Base-by-base conservation (phyloP, 2,113 vertebrate species). In the Crotalus viridis region DNA sequence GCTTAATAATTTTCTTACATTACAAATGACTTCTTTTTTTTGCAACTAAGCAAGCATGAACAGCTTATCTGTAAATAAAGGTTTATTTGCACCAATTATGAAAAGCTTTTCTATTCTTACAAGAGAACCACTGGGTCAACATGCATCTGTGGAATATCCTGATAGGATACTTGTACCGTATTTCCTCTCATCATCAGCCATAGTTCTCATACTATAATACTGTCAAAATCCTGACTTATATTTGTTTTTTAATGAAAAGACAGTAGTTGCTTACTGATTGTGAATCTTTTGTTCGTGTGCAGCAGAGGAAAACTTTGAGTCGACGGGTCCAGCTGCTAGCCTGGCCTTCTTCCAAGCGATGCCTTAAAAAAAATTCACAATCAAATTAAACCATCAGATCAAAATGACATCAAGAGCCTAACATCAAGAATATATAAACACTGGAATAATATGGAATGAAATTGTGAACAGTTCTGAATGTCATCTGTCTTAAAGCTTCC, bases 281-380 rank as follows among this genome's bases (percentile, higher is more conserved):
- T 0, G 99, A 99, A 95, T 99, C 99, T 95, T 99, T 99, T 3
- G 99, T 99, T 95, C 99, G 97, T 0, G 99, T 99, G 97, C 99
- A 99, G 97, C 99, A 99, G 90, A 99, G 99, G 94, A 99, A 99
- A 94, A 99, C 99, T 74, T 99, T 99, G 28, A 99, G 98, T 74
- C 99, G 97, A 87, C 99, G 98, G 0, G 98, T 99, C 99, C 99
- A 99, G 97, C 99, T 99, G 97, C 99, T 99, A 97, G 99, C 99
- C 94, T 99, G 99, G 12, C 99, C 99, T 92, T 99, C 99, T 94
- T 99, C 99, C 92, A 99, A 96, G 87, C 99, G 98, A 97, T 99
- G 99, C 94, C 99, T 99, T 85, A 85, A 9, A 85, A 48, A 89
- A 48, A 1, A 92, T 51, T 64, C 64, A 55, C 3, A 54, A 51